Percentiles rank a stretch among this genome's conserved stretches.
phyloP scores from a whole-genome alignment of 2,113 vertebrate species.

The Cygnus buccinator region DNA sequence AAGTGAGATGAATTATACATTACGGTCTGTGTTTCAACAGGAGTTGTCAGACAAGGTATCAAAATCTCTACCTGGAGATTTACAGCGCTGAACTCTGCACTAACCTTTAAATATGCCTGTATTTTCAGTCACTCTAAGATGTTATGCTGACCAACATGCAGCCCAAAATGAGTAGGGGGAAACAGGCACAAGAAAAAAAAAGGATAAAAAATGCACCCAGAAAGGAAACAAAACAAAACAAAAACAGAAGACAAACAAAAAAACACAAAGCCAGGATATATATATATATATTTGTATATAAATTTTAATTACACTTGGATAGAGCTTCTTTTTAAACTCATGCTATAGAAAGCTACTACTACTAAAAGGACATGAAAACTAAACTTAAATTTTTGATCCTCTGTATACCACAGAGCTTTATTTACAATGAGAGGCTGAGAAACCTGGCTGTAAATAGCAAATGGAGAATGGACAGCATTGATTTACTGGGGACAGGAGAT shows the following conservation, averaged over 20 bases:
- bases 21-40: fast-evolving
- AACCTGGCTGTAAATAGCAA: background rate
- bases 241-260: background rate
- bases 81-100: background rate
- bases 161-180: background rate
- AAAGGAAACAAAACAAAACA: background rate
- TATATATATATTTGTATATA: background rate
- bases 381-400: background rate
- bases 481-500: background rate
- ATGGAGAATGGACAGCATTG: background rate
- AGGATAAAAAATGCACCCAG: background rate
- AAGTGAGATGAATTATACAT: background rate
- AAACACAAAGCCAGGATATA: background rate
- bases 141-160: background rate
- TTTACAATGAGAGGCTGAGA: background rate
- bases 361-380: background rate
- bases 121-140: background rate
- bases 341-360: background rate
- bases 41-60: background rate
- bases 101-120: background rate
- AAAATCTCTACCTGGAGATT: background rate
- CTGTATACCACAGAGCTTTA: background rate
- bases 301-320: background rate
- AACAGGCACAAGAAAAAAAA: background rate
- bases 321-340: background rate